Base-by-base conservation (phyloP, 2,888 invertebrate species). In the Spilosoma lubricipeda region DNA sequence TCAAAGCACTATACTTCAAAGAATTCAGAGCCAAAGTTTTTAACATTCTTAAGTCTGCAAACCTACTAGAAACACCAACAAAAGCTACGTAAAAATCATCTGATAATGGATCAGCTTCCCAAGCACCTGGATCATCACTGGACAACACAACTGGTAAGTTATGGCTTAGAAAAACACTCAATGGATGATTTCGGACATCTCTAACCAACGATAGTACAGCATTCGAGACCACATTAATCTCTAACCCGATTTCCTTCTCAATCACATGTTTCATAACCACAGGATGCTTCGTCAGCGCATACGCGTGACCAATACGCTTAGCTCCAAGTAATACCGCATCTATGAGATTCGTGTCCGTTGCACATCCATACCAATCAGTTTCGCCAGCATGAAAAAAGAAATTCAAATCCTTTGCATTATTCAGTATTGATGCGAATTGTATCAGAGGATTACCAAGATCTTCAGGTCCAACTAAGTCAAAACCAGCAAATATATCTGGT, bases 301-400 rank as follows among this genome's bases (percentile, higher is more conserved):
- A 98, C 11, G 97, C 98, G 81, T 98, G 98, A 0, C 98, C 98
- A 77, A 98, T 97, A 42, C 98, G 96, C 83, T 97, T 97, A 0
- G 97, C 94, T 65, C 97, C 97, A 91, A 20, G 98, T 90, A 42
- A 98, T 93, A 98, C 93, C 93, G 98, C 98, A 85, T 98, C 98
- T 45, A 97, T 90, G 67, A 98, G 87, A 90, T 98, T 98, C 82
- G 97, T 96, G 87, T 98, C 98, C 0, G 97, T 96, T 0, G 91
- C 89, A 11, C 92, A 93, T 9, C 97, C 98, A 85, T 96, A 96
- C 97, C 98, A 97, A 87, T 97, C 97, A 0, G 98, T 98, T 93
- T 98, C 98, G 0, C 98, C 98, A 0, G 98, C 98, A 87, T 98
- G 98, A 81, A 98, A 97, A 86, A 97, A 98, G 85, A 97, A 97